Conservation (phyloP, 2,113 vertebrate genomes). For the Empidonax traillii region DNA sequence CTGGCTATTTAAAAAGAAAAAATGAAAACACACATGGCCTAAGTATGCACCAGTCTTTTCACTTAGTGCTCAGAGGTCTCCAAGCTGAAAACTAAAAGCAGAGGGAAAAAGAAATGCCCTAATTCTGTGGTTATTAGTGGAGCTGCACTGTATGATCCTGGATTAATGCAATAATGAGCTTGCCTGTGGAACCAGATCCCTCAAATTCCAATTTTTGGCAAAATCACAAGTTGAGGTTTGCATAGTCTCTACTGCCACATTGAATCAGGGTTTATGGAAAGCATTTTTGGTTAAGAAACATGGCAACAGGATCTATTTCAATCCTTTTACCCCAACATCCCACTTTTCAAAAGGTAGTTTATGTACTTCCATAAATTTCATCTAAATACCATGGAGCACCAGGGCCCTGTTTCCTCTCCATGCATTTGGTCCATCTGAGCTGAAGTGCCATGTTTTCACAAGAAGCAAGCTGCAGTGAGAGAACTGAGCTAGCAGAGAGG, state of each 20-base stretch:
- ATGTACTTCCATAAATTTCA: background rate
- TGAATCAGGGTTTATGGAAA: background rate
- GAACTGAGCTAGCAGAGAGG: background rate
- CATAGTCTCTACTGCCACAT: background rate
- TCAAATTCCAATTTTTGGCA: constrained; percentile 4
- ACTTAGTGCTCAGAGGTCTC: background rate
- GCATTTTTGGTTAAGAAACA: background rate
- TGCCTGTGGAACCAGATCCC: background rate
- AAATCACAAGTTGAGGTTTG: background rate
- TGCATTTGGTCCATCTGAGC: background rate
- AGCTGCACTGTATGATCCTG: background rate
- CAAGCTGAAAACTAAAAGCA: background rate
- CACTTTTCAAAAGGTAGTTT: background rate
- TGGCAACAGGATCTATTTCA: background rate
- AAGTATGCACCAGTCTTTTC: background rate
- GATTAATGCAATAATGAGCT: constrained; percentile 25
- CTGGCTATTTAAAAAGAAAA: background rate
- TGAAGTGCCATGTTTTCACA: background rate
- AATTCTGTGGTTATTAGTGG: background rate
- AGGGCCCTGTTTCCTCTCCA: background rate
- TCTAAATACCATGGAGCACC: background rate
- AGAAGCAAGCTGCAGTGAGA: background rate
- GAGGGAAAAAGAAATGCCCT: background rate
- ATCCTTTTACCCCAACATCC: background rate
- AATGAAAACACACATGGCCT: background rate